Conservation (phyloP, 2,888 invertebrate genomes). For the Clepsis dumicolana region DNA sequence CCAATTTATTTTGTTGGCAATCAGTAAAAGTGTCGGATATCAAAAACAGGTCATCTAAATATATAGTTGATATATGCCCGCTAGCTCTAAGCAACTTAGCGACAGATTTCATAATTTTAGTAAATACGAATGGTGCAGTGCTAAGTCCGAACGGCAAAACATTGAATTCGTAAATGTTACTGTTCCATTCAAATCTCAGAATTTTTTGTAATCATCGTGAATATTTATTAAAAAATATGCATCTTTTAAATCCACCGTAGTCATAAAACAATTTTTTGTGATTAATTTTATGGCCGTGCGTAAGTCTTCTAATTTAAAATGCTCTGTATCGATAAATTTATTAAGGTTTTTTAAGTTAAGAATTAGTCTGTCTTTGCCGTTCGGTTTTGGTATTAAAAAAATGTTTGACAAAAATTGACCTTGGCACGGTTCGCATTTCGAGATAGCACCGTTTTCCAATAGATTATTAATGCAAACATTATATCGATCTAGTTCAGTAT, state of each 20-base stretch:
- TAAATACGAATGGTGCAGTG: constrained; percentile 6
- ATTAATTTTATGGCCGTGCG: constrained; percentile 6
- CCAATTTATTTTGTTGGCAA: neutral
- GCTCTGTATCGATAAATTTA: neutral
- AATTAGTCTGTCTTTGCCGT: neutral
- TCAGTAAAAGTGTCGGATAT: neutral
- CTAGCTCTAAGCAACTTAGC: constrained; percentile 1
- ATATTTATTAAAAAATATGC: neutral
- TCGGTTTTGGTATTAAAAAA: neutral
- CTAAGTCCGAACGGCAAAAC: neutral
- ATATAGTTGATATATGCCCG: neutral
- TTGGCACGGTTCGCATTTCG: neutral
- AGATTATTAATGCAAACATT: neutral
- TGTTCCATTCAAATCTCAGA: neutral
- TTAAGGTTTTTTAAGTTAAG: neutral
- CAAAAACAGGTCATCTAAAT: constrained; percentile 3
- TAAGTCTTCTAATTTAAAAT: constrained; percentile 3
- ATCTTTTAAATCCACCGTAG: neutral
- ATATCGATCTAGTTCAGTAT: neutral
- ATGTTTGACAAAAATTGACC: neutral
- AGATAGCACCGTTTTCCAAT: neutral
- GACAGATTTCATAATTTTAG: constrained; percentile 10
- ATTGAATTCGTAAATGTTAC: neutral
- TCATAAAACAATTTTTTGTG: neutral
- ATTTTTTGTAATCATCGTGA: neutral